A percentile compares a stretch with the other conserved stretches of the same genome.
phyloP scores from a whole-genome alignment of 2,888 invertebrate genomes.

The Polymixis lichenea region DNA sequence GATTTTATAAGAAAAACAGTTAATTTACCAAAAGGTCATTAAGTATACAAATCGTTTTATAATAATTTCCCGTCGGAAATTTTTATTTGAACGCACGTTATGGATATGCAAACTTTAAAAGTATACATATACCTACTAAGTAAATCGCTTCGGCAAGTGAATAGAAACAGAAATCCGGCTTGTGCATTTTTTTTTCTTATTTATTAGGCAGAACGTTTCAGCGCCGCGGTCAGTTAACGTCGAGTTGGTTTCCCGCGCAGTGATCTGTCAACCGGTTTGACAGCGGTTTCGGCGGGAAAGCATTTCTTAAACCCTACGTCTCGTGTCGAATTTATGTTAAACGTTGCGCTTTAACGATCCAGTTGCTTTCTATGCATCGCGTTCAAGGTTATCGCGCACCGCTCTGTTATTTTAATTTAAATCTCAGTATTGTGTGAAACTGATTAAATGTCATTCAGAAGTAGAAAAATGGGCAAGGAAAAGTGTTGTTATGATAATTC shows the following conservation, averaged over 20 bases:
- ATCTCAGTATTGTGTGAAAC: constrained; percentile 38
- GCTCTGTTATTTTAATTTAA: constrained; percentile 41
- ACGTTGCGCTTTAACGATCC: constrained; percentile 44
- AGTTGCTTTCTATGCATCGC: constrained; percentile 66
- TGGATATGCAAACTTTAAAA: constrained; percentile 29
- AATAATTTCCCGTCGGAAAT: constrained; percentile 48
- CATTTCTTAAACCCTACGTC: constrained; percentile 46
- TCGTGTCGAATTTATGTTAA: constrained; percentile 41
- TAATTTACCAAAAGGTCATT: constrained; percentile 19
- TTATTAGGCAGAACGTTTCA: constrained; percentile 77
- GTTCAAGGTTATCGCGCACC: constrained; percentile 66
- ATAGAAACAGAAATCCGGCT: constrained; percentile 53
- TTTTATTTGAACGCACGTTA: constrained; percentile 43
- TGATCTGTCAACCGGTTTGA: constrained; percentile 69
- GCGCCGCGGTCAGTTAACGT: constrained; percentile 70
- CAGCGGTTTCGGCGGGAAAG: constrained; percentile 76
- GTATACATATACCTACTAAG: too few species aligned
- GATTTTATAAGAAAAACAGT: background rate
- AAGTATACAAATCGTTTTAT: constrained; percentile 52
- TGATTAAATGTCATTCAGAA: constrained; percentile 62
- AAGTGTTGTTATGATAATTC: constrained; percentile 82
- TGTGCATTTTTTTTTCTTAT: constrained; percentile 66
- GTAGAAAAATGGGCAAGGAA: constrained; percentile 72
- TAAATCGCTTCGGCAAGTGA: constrained; percentile 27
- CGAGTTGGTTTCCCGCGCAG: constrained; percentile 74